These are phyloP conservation scores for Epinephelus moara DNA, from an alignment of 2,113 vertebrate genomes.

Conservation along the genomic window DNA sequence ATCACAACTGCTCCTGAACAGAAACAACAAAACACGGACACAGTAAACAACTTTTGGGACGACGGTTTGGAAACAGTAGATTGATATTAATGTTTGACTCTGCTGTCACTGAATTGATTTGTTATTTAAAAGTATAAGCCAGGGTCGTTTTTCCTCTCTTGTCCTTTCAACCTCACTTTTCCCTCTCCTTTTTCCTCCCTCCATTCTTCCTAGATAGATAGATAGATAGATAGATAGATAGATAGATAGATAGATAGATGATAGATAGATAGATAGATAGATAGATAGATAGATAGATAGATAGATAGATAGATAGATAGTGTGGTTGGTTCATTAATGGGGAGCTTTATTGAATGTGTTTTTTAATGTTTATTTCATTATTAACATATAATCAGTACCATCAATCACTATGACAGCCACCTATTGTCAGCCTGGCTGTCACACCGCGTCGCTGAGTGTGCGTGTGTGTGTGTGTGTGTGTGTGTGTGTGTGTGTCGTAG, in stretches of 20 bases:
- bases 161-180: too few species aligned
- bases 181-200: too few species aligned
- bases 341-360: conserved; percentile 68
- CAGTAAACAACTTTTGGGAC: too few species aligned
- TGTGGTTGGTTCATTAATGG: conserved; percentile 48
- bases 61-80: too few species aligned
- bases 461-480: conserved; percentile 24
- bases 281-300: conserved; percentile 34
- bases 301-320: conserved; percentile 38
- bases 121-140: too few species aligned
- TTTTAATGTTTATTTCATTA: conserved; percentile 83
- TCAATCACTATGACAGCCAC: conserved; percentile 82
- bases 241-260: conserved; percentile 44
- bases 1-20: too few species aligned
- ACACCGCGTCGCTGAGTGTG: conserved; percentile 43
- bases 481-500: conserved; percentile 25
- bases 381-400: conserved; percentile 80
- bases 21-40: too few species aligned
- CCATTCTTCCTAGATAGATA: not conserved
- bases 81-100: too few species aligned
- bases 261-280: conserved; percentile 38
- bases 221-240: conserved; percentile 31
- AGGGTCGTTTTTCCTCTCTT: too few species aligned
- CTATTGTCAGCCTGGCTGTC: conserved; percentile 79
- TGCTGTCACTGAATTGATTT: too few species aligned